Base-by-base conservation (phyloP, 2,113 vertebrate genomes). In the Sterna hirundo region DNA sequence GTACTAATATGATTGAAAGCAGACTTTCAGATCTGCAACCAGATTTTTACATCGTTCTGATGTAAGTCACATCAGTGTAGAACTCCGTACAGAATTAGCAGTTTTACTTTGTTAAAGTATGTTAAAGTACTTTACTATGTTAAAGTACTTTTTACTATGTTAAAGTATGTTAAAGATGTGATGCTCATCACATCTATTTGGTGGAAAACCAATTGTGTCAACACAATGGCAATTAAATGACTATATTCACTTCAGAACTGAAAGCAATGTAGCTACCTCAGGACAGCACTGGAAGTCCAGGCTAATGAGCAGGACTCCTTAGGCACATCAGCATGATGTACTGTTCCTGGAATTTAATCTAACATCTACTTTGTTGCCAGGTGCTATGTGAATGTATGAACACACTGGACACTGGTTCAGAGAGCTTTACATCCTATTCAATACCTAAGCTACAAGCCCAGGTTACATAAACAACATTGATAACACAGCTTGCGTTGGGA, bases 311-410 rank as follows among this genome's bases (percentile, higher is more conserved):
- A 70, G 20, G n/a, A 66, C 38, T n/a, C 21, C 34, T 66, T 61
- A 49, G 20, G 27, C 11, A 51, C 32, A 15, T 6, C 1, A 0
- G 19, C 8, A 29, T 3, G 3, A 62, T 64, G 13, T 32, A 22
- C 30, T 34, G 3, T 15, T 94, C 69, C 64, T 77, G 64, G 32
- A 69, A 69, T 47, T 81, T 64, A 86, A 32, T 57, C 22, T 10
- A 61, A 32, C 8, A 15, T 38, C 20, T 22, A 38, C 1, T 2
- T 22, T 52, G 11, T 32, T 66, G 6, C 21, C 6, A 34, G 75
- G 46, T 36, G 9, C 15, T 66, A 13, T 38, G 11, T 16, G 15
- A 62, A 75, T 29, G 15, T 75, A 71, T 5, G 10, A 82, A 17
- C 4, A 40, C 40, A 34, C 5, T 44, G 23, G 34, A 62, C 10